These are phyloP conservation scores for Parapsyche elsis DNA, from an alignment of 1,140 invertebrate species.

Conservation along the genomic window DNA sequence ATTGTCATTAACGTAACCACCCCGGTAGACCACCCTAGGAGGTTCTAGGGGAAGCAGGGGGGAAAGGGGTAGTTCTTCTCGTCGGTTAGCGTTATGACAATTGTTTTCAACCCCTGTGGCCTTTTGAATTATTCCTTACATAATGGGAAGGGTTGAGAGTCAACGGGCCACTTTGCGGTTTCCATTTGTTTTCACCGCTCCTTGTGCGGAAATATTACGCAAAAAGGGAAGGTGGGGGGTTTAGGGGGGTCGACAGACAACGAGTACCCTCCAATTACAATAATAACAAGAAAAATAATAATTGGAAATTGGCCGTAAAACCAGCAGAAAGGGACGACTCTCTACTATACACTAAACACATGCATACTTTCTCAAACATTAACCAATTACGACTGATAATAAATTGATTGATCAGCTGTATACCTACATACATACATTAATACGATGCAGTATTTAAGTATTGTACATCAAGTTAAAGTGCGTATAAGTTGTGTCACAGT, in stretches of 20 bases:
- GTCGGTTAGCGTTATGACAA: slow-evolving; percentile 39
- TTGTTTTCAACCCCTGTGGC: slow-evolving; percentile 44
- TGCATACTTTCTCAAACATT: no score
- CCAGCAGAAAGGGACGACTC: neutral
- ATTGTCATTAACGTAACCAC: slow-evolving; percentile 19
- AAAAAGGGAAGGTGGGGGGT: neutral
- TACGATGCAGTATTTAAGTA: no score
- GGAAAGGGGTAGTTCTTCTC: neutral
- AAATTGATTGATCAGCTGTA: no score
- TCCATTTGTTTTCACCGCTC: slow-evolving; percentile 24
- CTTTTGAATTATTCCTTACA: slow-evolving; percentile 52
- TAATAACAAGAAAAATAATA: slow-evolving; percentile 9
- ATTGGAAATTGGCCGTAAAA: neutral
- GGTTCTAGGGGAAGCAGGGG: neutral
- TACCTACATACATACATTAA: no score
- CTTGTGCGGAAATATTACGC: slow-evolving; percentile 38
- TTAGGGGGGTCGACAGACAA: neutral
- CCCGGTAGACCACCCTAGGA: neutral
- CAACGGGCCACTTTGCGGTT: slow-evolving; percentile 52
- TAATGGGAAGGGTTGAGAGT: slow-evolving; percentile 51
- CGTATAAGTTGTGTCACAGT: no score
- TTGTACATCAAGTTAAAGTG: no score
- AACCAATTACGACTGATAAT: no score
- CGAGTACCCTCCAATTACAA: neutral
- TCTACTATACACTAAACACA: no score